phyloP scores from a whole-genome alignment of 2,888 invertebrate species.

The Tolmerus cingulatus region DNA sequence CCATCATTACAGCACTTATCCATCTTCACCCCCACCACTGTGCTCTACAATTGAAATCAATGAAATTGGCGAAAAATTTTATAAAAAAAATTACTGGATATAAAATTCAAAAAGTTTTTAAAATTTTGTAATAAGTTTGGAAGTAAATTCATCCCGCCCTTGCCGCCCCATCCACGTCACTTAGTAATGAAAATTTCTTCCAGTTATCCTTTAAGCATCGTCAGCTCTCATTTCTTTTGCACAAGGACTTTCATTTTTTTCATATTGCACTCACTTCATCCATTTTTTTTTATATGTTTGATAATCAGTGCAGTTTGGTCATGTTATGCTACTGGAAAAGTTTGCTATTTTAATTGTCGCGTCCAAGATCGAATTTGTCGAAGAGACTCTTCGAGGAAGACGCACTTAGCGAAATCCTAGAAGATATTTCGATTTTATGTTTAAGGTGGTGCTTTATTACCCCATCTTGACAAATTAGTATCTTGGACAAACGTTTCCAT shows the following conservation, averaged over 20 bases:
- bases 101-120: background rate
- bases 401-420: background rate
- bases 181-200: slow-evolving; percentile 22
- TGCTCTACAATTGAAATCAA: slow-evolving; percentile 22
- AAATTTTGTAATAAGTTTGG: background rate
- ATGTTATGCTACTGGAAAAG: slow-evolving; percentile 17
- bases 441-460: background rate
- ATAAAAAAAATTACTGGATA: background rate
- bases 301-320: slow-evolving; percentile 4
- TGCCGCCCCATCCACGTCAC: slow-evolving; percentile 31
- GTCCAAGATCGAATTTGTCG: slow-evolving; percentile 7
- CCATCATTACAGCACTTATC: background rate
- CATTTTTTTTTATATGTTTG: slow-evolving; percentile 6
- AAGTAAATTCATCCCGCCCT: slow-evolving; percentile 28
- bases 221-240: slow-evolving; percentile 26
- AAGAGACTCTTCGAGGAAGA: background rate
- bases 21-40: background rate
- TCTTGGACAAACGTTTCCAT: slow-evolving; percentile 16
- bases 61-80: slow-evolving; percentile 10
- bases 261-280: slow-evolving; percentile 29
- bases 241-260: slow-evolving; percentile 9
- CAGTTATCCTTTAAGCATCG: slow-evolving; percentile 23
- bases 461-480: background rate
- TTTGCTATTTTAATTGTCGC: background rate
- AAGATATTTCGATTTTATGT: background rate